Evolutionary conservation across 2,888 invertebrate species (phyloP).

Genomic region (Plagodis dolabraria): DNA sequence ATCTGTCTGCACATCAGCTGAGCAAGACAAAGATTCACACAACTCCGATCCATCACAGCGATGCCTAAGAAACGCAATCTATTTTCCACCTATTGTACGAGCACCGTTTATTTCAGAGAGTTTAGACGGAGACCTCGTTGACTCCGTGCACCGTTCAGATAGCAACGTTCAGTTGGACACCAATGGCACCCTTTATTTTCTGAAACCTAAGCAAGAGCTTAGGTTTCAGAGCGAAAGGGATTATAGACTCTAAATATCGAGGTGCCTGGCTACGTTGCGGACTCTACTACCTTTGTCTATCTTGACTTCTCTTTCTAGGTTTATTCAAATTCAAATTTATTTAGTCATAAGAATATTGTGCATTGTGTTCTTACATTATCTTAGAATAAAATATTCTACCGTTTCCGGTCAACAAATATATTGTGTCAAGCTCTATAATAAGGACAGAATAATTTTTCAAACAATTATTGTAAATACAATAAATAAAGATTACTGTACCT

Average conservation of each 20-base stretch:
- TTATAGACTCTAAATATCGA: slow-evolving; percentile 10
- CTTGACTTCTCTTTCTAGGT: not conserved
- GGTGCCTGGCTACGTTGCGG: slow-evolving; percentile 9
- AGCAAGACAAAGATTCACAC: too few species aligned
- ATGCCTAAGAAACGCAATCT: slow-evolving; percentile 32
- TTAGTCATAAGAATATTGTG: too few species aligned
- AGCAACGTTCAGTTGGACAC: not conserved
- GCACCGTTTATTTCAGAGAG: slow-evolving; percentile 42
- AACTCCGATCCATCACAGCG: slow-evolving; percentile 29
- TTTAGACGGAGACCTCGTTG: slow-evolving; percentile 29
- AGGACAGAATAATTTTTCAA: too few species aligned
- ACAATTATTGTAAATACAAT: too few species aligned
- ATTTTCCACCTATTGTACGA: slow-evolving; percentile 32
- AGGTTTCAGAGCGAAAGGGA: slow-evolving; percentile 7
- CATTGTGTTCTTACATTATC: too few species aligned
- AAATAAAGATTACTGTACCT: too few species aligned
- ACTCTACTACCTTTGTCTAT: too few species aligned
- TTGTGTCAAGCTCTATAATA: too few species aligned
- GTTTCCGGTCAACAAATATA: too few species aligned
- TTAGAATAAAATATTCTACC: too few species aligned
- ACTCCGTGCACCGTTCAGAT: slow-evolving; percentile 7
- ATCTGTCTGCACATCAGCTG: too few species aligned
- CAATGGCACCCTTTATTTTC: slow-evolving; percentile 6
- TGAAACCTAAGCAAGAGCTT: slow-evolving; percentile 4
- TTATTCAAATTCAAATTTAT: too few species aligned